phyloP scores from a whole-genome alignment of 2,888 invertebrate species.

The Scaptomyza caliginosa region DNA sequence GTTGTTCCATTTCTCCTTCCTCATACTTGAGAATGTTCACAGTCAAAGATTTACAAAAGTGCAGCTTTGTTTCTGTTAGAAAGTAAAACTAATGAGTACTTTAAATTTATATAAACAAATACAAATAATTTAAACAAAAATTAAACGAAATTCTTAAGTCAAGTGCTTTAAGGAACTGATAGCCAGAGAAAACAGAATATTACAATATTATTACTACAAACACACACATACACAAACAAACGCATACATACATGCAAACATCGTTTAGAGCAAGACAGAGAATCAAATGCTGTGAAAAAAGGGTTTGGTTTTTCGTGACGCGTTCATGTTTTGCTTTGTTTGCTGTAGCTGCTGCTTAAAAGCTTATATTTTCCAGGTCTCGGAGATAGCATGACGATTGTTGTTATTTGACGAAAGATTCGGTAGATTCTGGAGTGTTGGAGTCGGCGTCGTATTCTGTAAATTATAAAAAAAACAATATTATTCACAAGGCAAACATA shows the following conservation, averaged over 20 bases:
- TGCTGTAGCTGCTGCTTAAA: constrained; percentile 21
- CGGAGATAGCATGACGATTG: constrained; percentile 37
- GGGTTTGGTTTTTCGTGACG: constrained; percentile 7
- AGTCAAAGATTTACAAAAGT: not conserved
- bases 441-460: constrained; percentile 44
- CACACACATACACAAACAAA: not conserved
- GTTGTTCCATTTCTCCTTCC: not conserved
- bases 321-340: constrained; percentile 6
- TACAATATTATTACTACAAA: no score
- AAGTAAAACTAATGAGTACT: not conserved
- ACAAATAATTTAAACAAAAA: not conserved
- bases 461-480: not conserved
- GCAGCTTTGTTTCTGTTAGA: not conserved
- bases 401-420: constrained; percentile 11
- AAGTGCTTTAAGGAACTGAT: not conserved
- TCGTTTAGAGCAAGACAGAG: constrained; percentile 14
- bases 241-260: not conserved
- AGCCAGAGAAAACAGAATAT: not conserved
- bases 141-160: not conserved
- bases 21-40: constrained; percentile 1
- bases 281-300: constrained; percentile 3
- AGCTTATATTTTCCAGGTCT: constrained; percentile 57
- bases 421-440: not conserved
- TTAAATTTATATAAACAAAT: not conserved
- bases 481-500: not conserved